Conservation (phyloP, 2,797 vertebrate species). For the Xerus rutilus region DNA sequence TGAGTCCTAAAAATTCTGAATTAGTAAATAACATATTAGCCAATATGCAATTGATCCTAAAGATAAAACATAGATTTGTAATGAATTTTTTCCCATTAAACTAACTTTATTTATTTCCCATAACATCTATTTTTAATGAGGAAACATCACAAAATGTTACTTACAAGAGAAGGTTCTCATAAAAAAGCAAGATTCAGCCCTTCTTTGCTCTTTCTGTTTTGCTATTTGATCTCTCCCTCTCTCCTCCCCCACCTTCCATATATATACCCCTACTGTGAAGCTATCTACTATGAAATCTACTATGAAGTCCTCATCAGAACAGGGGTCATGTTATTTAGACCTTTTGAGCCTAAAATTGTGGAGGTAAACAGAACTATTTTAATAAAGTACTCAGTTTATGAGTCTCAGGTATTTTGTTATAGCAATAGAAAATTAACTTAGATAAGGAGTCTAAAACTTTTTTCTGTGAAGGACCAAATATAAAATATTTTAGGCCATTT, state of each 20-base stretch:
- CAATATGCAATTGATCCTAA: background rate
- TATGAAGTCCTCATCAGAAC: too few species aligned
- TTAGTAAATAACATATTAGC: background rate
- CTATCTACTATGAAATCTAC: too few species aligned
- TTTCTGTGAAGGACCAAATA: background rate
- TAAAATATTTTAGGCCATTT: background rate
- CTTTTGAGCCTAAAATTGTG: too few species aligned
- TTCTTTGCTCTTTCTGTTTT: background rate
- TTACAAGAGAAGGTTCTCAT: background rate
- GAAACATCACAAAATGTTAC: background rate
- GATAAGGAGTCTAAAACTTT: background rate
- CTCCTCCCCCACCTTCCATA: background rate
- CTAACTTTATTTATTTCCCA: slow-evolving; percentile 20
- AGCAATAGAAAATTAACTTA: too few species aligned
- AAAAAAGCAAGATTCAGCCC: background rate
- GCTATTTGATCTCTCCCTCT: too few species aligned
- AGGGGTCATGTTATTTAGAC: too few species aligned
- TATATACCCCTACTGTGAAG: background rate
- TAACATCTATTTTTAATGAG: background rate
- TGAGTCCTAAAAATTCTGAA: background rate
- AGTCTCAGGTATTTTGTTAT: too few species aligned
- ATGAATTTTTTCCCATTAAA: slow-evolving; percentile 4
- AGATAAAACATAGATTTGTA: slow-evolving; percentile 3
- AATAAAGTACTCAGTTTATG: background rate
- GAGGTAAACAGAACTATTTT: background rate